Evolutionary conservation across 2,797 vertebrate genomes (phyloP), one percentile per base, ranked within the genome.

Genomic region (Rousettus madagascariensis): DNA sequence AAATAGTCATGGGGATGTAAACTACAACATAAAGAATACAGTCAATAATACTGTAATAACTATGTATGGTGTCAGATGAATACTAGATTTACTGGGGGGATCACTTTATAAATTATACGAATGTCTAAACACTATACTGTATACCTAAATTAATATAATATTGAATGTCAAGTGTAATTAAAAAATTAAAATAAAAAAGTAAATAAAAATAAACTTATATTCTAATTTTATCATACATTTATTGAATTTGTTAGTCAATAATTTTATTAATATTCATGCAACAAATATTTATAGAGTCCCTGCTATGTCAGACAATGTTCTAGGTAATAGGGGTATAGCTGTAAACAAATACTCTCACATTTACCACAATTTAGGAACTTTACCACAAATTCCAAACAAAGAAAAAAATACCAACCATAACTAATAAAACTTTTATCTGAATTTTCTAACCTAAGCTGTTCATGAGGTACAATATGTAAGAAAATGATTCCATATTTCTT

Each of bases 261-360:
- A 82, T 91, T 93, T 75, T 84, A 79, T 83, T 94, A 69, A 22
- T 41, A 92, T 61, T 93, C 57, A 93, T 43, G 68, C n/a, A 82
- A 63, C 36, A 91, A 74, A 68, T 86, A 83, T 72, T 66, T 71
- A 90, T 49, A 1, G 46, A 78, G 15, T 83, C 7, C 20, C 33
- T 79, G 41, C 11, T 38, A 22, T 51, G 66, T 51, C 24, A 79
- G 66, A 78, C 11, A 75, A 74, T n/a, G 6, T 79, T 82, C 24
- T 59, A 65, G 8, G 13, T 75, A 69, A 8, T 46, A 7, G 1
- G 28, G 38, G 43, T 74, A 61, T 2, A 82, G 24, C 24, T 75
- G 26, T 55, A n/a, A 94, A 74, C 5, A 77, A 86, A 71, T 61
- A 69, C 7, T 79, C 16, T 43, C 49, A 63, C 7, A 9, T 30